Percentiles rank a stretch among this genome's conserved stretches.
These are phyloP conservation scores for Drosophila murphyi DNA, from an alignment of 1,140 invertebrate species.

Conservation along the genomic window DNA sequence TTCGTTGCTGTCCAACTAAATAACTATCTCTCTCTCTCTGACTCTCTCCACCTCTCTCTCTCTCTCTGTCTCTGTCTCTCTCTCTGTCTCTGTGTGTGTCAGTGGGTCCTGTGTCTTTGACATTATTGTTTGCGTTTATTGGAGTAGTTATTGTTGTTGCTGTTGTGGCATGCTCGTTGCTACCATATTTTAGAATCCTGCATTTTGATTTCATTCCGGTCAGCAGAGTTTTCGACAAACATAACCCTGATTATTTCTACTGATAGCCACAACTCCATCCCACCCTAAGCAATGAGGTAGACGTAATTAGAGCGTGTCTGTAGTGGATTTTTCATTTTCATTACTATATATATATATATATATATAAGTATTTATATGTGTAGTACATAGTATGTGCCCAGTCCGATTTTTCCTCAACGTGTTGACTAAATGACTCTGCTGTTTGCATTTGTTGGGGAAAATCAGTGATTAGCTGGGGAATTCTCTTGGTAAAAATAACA, in stretches of 20 bases:
- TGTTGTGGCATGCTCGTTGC: slow-evolving; percentile 47
- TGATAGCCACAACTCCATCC: slow-evolving; percentile 16
- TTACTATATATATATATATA: neutral
- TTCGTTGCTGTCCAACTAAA: slow-evolving; percentile 31
- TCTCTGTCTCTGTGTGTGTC: neutral
- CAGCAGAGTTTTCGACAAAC: neutral
- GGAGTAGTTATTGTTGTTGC: slow-evolving; percentile 13
- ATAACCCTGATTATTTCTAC: slow-evolving; percentile 36
- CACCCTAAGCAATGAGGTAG: neutral
- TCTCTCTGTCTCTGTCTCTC: too few relatives aligned
- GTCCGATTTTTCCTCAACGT: neutral
- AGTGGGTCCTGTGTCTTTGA: slow-evolving; percentile 4
- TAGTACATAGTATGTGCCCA: neutral
- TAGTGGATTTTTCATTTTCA: slow-evolving; percentile 27
- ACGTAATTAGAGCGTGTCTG: neutral
- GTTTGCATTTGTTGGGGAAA: slow-evolving; percentile 26
- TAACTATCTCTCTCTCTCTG: neutral
- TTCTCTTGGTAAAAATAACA: neutral
- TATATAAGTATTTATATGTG: too few relatives aligned
- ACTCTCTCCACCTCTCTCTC: too few relatives aligned
- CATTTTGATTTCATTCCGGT: slow-evolving; percentile 53
- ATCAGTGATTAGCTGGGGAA: slow-evolving; percentile 21
- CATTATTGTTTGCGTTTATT: neutral
- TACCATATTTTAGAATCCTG: slow-evolving; percentile 60
- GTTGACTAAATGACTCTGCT: slow-evolving; percentile 42